These are phyloP conservation scores for Leucoma salicis DNA, from an alignment of 2,888 invertebrate genomes.

Conservation along the genomic window DNA sequence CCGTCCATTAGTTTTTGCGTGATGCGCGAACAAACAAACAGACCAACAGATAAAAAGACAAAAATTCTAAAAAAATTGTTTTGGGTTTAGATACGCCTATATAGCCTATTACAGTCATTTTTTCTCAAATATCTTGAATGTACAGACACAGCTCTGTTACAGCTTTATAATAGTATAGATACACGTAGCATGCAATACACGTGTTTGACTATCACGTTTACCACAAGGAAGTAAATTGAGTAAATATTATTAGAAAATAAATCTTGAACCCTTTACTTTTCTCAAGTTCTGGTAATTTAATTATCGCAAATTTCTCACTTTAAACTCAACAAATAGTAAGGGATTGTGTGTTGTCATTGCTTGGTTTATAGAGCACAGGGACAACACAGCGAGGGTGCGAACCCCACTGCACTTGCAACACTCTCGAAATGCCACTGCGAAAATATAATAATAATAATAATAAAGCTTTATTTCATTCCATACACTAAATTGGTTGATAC, in stretches of 20 bases:
- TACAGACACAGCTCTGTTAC: too few species aligned
- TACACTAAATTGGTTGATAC: too few species aligned
- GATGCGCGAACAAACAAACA: too few species aligned
- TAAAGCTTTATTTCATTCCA: neutral
- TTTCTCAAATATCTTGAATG: too few species aligned
- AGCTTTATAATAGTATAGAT: too few species aligned
- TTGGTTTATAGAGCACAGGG: constrained; percentile 8
- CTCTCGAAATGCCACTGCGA: neutral
- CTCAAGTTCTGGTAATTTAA: neutral
- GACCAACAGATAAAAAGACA: too few species aligned
- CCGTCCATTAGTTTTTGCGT: too few species aligned
- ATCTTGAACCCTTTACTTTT: neutral
- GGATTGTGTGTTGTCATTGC: neutral
- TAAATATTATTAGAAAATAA: neutral
- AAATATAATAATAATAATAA: neutral
- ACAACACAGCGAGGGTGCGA: constrained; percentile 2
- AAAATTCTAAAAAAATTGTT: too few species aligned
- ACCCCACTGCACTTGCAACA: constrained; percentile 10
- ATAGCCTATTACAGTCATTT: too few species aligned
- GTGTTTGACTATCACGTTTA: too few species aligned
- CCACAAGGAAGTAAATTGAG: neutral
- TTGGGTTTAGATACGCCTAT: too few species aligned
- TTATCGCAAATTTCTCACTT: neutral
- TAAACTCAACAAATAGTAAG: neutral
- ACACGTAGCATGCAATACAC: too few species aligned